Conservation (phyloP, 2,113 vertebrate genomes). For the Lamprologus ornatipinnis region DNA sequence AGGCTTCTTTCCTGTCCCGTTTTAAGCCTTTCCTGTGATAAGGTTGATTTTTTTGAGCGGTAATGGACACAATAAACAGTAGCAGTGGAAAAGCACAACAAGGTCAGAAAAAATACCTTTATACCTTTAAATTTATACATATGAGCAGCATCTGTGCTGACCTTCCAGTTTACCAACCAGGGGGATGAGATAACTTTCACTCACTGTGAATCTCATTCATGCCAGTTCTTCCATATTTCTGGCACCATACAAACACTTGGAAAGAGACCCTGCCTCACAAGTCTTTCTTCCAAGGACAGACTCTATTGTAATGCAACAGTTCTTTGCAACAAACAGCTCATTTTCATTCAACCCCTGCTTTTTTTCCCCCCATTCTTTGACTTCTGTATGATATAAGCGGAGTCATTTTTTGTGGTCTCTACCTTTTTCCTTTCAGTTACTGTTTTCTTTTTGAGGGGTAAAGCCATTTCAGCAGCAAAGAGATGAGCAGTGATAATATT, state of each 20-base stretch:
- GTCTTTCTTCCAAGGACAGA: constrained; percentile 38
- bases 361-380: neutral
- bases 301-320: constrained; percentile 10
- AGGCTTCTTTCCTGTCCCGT: neutral
- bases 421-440: neutral
- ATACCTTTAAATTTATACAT: neutral
- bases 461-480: neutral
- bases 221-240: constrained; percentile 6
- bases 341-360: neutral
- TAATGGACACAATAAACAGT: neutral
- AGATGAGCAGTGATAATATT: neutral
- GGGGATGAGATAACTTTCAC: constrained; percentile 45
- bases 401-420: neutral
- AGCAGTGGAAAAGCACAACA: neutral
- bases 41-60: neutral
- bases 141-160: neutral
- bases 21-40: neutral
- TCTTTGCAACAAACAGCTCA: constrained; percentile 9
- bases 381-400: neutral
- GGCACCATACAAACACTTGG: constrained; percentile 1
- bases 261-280: constrained; percentile 4
- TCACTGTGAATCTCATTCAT: constrained; percentile 30
- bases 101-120: neutral
- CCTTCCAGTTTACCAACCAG: constrained; percentile 12
- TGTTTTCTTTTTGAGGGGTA: neutral